phyloP scores from a whole-genome alignment of 2,888 invertebrate genomes.

The Mesorhabditis sp. region DNA sequence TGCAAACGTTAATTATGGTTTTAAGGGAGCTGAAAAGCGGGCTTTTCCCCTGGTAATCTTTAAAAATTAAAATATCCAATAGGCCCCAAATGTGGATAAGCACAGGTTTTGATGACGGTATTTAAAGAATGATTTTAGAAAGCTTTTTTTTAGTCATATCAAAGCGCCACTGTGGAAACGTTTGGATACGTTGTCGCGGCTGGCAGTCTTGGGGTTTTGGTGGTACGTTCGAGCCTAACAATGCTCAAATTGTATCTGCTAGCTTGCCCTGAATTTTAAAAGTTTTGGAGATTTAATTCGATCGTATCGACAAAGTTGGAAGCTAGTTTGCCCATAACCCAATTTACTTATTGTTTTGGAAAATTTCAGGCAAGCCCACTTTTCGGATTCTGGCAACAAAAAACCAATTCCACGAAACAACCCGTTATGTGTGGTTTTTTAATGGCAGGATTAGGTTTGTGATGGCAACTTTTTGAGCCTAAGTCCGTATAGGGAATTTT shows the following conservation, averaged over 20 bases:
- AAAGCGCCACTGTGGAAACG: conserved; percentile 1
- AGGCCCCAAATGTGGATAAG: not conserved
- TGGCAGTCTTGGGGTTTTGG: not conserved
- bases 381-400: conserved; percentile 6
- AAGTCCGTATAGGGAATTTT: conserved; percentile 21
- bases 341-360: not conserved
- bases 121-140: no score
- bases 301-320: no score
- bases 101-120: conserved; percentile 1
- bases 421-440: not conserved
- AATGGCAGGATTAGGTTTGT: not conserved
- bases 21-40: no score
- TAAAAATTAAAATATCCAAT: conserved; percentile 1
- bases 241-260: no score
- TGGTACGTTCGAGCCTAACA: not conserved
- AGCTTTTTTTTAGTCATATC: not conserved
- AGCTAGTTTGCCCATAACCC: no score
- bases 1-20: no score
- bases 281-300: no score
- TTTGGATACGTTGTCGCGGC: not conserved
- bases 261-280: no score
- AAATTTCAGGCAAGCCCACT: not conserved
- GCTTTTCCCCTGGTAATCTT: no score
- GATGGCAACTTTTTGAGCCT: not conserved
- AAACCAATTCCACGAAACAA: conserved; percentile 4